Evolutionary conservation across 2,797 vertebrate genomes (phyloP).

Genomic region (Tapirus indicus): DNA sequence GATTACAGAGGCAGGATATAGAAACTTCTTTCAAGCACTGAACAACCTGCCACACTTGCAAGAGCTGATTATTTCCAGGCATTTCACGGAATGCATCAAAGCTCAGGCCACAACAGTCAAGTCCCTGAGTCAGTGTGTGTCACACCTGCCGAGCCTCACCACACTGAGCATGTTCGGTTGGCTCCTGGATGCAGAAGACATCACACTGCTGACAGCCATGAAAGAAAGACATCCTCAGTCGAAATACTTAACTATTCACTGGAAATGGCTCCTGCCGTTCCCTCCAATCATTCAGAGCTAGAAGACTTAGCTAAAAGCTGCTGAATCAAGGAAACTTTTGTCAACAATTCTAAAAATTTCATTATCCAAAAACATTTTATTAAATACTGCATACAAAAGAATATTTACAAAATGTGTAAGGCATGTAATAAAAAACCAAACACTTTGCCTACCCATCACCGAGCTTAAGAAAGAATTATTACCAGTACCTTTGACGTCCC

Average conservation of each 20-base stretch:
- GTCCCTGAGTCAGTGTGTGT: constrained; percentile 59
- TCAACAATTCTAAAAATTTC: constrained; percentile 19
- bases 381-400: neutral
- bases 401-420: constrained; percentile 8
- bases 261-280: constrained; percentile 68
- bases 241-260: constrained; percentile 25
- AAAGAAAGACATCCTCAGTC: constrained; percentile 72
- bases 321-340: neutral
- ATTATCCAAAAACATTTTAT: constrained; percentile 4
- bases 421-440: neutral
- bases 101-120: constrained; percentile 25
- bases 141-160: constrained; percentile 49
- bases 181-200: constrained; percentile 80
- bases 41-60: constrained; percentile 63
- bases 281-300: constrained; percentile 62
- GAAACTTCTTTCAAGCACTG: constrained; percentile 77
- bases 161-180: constrained; percentile 44
- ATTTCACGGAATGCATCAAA: constrained; percentile 55
- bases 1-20: constrained; percentile 76
- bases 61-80: neutral
- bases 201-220: constrained; percentile 54
- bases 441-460: neutral
- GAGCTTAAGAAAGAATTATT: neutral
- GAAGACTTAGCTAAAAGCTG: neutral
- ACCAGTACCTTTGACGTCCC: neutral